These are phyloP conservation scores for Sinocyclocheilus rhinocerous DNA, from an alignment of 2,113 vertebrate genomes.

Conservation along the genomic window DNA sequence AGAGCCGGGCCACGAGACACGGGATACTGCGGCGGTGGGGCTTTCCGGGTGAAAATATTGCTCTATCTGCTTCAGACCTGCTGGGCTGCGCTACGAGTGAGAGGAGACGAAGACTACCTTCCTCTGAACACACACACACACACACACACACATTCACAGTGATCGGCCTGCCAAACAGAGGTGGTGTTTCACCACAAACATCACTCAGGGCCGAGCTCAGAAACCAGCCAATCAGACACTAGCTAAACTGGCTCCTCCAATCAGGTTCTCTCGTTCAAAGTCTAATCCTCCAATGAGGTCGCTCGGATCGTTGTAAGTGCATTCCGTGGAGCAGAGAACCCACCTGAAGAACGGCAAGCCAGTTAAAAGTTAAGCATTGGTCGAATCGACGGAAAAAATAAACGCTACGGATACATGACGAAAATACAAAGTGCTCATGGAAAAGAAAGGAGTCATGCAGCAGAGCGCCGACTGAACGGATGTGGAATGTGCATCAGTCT, in stretches of 20 bases:
- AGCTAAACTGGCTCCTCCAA: neutral
- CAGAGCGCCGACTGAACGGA: constrained; percentile 49
- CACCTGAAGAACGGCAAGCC: constrained; percentile 9
- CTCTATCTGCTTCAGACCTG: constrained; percentile 46
- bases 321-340: neutral
- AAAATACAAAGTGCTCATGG: constrained; percentile 64
- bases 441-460: constrained; percentile 59
- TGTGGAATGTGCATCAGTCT: constrained; percentile 18
- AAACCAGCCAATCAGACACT: constrained; percentile 13
- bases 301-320: neutral
- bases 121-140: neutral
- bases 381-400: constrained; percentile 3
- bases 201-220: constrained; percentile 27
- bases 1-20: neutral
- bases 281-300: constrained; percentile 3
- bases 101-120: constrained; percentile 2
- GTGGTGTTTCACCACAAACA: constrained; percentile 21
- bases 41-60: constrained; percentile 36
- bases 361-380: neutral
- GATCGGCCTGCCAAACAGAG: constrained; percentile 55
- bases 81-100: constrained; percentile 46
- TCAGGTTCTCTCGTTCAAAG: neutral
- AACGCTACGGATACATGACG: constrained; percentile 58
- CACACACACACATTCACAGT: constrained; percentile 70
- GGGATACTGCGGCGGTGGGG: constrained; percentile 14